phyloP scores from a whole-genome alignment of 2,113 vertebrate genomes.

The Suncus etruscus region DNA sequence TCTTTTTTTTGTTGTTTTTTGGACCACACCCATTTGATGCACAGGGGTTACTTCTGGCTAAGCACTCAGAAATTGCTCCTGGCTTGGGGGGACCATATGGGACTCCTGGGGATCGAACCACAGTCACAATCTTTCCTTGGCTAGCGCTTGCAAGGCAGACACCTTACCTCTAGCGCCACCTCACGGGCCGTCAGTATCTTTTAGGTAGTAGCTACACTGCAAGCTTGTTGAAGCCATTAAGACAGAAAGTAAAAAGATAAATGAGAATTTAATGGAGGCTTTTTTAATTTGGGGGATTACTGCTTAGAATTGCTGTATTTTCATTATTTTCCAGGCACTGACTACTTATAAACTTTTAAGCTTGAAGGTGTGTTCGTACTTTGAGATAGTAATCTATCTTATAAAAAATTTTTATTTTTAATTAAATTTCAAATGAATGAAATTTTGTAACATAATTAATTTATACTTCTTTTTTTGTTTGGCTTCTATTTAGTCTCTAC shows the following conservation, averaged over 20 bases:
- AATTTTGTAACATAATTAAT: neutral
- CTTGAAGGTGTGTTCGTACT: neutral
- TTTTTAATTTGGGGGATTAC: neutral
- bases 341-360: constrained; percentile 8
- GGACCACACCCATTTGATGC: too few relatives aligned
- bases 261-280: neutral
- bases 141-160: too few relatives aligned
- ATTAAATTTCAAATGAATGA: neutral
- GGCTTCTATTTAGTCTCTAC: constrained; percentile 87
- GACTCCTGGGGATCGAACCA: too few relatives aligned
- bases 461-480: neutral
- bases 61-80: too few relatives aligned
- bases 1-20: neutral
- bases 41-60: too few relatives aligned
- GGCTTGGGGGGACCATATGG: too few relatives aligned
- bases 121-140: too few relatives aligned
- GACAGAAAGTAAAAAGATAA: neutral
- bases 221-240: neutral
- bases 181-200: too few relatives aligned
- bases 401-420: neutral
- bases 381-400: neutral
- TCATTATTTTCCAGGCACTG: neutral
- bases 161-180: too few relatives aligned
- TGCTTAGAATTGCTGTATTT: neutral
- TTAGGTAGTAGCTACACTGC: neutral